These are phyloP conservation scores for Listrodromus nycthemerus DNA, from an alignment of 2,888 invertebrate genomes.

Conservation along the genomic window DNA sequence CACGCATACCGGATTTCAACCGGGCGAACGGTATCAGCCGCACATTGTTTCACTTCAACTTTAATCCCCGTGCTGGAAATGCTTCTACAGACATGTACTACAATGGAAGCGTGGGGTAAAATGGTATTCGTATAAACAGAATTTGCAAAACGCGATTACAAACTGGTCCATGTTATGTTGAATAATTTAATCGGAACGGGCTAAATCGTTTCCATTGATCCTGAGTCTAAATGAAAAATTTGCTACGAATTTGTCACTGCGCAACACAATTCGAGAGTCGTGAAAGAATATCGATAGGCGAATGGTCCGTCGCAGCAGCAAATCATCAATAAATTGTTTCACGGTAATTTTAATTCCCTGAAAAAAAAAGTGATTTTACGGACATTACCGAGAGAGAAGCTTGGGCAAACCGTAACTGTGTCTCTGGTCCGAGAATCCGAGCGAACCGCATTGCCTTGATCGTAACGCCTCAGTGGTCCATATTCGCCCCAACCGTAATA, in stretches of 20 bases:
- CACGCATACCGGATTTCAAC: background rate
- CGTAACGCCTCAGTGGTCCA: background rate
- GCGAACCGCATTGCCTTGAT: too few relatives aligned
- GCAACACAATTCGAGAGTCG: background rate
- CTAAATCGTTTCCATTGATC: too few relatives aligned
- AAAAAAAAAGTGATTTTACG: too few relatives aligned
- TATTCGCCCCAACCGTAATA: background rate
- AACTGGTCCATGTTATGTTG: too few relatives aligned
- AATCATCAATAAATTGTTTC: background rate
- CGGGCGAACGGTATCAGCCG: background rate
- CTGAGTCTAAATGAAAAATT: background rate
- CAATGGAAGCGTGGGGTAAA: background rate
- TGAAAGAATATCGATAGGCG: background rate
- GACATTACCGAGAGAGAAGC: too few relatives aligned
- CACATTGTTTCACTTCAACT: slow-evolving; percentile 22
- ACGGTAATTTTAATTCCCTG: too few relatives aligned
- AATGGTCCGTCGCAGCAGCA: slow-evolving; percentile 70
- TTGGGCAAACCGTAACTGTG: too few relatives aligned
- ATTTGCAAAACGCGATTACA: too few relatives aligned
- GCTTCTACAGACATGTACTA: background rate
- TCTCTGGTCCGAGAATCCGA: too few relatives aligned
- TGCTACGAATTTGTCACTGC: too few relatives aligned
- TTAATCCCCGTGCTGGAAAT: slow-evolving; percentile 19
- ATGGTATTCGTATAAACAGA: too few relatives aligned
- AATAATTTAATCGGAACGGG: too few relatives aligned